Base-by-base conservation (phyloP, 2,888 invertebrate genomes). In the Diplazon laetatorius region DNA sequence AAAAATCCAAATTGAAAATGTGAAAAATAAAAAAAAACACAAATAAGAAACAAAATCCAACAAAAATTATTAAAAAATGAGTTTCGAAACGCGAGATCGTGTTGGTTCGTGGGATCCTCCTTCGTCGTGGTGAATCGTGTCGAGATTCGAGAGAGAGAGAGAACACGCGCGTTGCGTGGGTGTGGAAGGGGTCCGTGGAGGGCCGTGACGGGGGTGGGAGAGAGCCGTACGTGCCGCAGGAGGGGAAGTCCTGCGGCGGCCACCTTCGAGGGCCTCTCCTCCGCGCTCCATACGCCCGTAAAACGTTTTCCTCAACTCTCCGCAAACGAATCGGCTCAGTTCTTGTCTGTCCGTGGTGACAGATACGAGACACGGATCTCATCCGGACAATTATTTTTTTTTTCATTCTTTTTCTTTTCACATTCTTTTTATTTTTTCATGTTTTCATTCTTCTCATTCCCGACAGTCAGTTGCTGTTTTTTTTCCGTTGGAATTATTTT, bases 161-260 rank as follows among this genome's bases (percentile, higher is more conserved):
- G n/a, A 37, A 37, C 59, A 60, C 68, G 52, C 65, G 55, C 25
- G 18, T 37, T 55, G 52, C n/a, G 44, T 42, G 37, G 30, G 9
- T 22, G 52, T 71, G 65, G 42, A 42, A 57, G 76, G 73, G 77
- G 76, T n/a, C n/a, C 70, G 57, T 42, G 68, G 25, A 44, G 63
- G 55, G 57, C 46, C 52, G 63, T 22, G n/a, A 25, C 48, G 74
- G 68, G 66, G 66, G 62, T 76, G 79, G 80, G 80, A 76, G 62
- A 76, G 62, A 65, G 72, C 37, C 69, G 37, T 44, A 55, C 72
- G 60, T 72, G 79, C 74, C 50, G 77, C 83, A 81, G 83, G 84
- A 85, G 88, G 87, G 86, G 86, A 85, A 87, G 82, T 84, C 82
- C 85, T 75, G n/a, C n/a, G 76, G 71, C 85, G 85, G 85, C 84